Evolutionary conservation across 2,888 invertebrate genomes (phyloP), one percentile per base, ranked within the genome.

Genomic region (Brassicogethes aeneus): DNA sequence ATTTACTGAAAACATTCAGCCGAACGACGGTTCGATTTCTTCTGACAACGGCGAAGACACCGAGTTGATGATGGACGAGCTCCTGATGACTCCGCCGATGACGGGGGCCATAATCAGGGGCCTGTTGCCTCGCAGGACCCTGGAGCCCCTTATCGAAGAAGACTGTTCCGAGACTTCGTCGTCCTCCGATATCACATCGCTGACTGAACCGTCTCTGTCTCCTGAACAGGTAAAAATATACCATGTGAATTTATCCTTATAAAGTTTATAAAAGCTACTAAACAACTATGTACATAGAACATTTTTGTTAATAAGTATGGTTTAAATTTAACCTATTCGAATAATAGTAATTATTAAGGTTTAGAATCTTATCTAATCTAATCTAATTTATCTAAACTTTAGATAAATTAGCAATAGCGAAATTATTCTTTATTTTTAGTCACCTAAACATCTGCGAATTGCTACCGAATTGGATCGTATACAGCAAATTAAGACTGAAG

Each of bases 141-240:
- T 89, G 59, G 89, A 89, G 63, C 88, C 89, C 37, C 73, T 89
- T 3, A 77, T 85, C 50, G 88, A 89, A 68, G 89, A 89, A 68
- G 88, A 89, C 53, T 79, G 76, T 45, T 84, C 85, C 14, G 82
- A 82, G 57, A 80, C 79, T 52, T 74, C 71, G 45, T 61, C 68
- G 2, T 61, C 67, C 3, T 60, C 66, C 13, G 60, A 63, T 2
- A 53, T 57, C 2, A 57, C 58, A 40, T 44, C 45, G 1, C 50
- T 46, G 40, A 57, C 57, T 3, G 60, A 59, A 38, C 61, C 61
- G 3, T 65, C 69, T 1, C 56, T 56, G 3, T 66, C 67, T 15
- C 63, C 68, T 17, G 65, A 65, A 56, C 66, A 69, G 68, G 69
- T 69, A 68, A 62, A 55, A 64, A 61, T 50, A 38, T 23, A 23